Conservation (phyloP, 2,888 invertebrate species). For the Anorthoa munda region DNA sequence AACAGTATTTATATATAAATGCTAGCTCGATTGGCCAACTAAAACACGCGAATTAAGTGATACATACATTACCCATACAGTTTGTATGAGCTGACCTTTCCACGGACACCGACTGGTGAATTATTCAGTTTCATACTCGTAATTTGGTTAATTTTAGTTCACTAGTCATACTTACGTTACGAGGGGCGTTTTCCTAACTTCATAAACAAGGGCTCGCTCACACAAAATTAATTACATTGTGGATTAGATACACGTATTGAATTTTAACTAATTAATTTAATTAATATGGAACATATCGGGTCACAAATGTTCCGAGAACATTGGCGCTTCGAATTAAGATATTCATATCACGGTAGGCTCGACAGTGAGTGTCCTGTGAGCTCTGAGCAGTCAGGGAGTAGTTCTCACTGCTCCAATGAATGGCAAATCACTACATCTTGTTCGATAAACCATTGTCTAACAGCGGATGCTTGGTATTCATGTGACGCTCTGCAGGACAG, state of each 20-base stretch:
- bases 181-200: conserved; percentile 40
- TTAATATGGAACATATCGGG: conserved; percentile 78
- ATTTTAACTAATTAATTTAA: conserved; percentile 79
- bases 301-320: conserved; percentile 75
- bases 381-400: conserved; percentile 59
- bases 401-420: conserved; percentile 71
- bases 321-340: conserved; percentile 74
- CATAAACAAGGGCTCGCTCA: conserved; percentile 61
- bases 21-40: conserved; percentile 11
- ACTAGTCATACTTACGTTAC: conserved; percentile 25
- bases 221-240: conserved; percentile 67
- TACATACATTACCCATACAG: conserved; percentile 36
- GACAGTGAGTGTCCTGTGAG: conserved; percentile 67
- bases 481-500: conserved; percentile 68
- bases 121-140: conserved; percentile 47
- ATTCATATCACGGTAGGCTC: conserved; percentile 79
- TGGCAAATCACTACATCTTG: conserved; percentile 77
- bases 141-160: conserved; percentile 58
- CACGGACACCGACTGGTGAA: conserved; percentile 24
- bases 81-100: conserved; percentile 39
- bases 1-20: conserved; percentile 20
- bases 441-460: conserved; percentile 80
- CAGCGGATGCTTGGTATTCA: conserved; percentile 77
- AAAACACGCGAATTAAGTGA: conserved; percentile 23
- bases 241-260: conserved; percentile 76